These are phyloP conservation scores for Oryzaephilus surinamensis DNA, from an alignment of 1,140 invertebrate genomes.

Conservation along the genomic window DNA sequence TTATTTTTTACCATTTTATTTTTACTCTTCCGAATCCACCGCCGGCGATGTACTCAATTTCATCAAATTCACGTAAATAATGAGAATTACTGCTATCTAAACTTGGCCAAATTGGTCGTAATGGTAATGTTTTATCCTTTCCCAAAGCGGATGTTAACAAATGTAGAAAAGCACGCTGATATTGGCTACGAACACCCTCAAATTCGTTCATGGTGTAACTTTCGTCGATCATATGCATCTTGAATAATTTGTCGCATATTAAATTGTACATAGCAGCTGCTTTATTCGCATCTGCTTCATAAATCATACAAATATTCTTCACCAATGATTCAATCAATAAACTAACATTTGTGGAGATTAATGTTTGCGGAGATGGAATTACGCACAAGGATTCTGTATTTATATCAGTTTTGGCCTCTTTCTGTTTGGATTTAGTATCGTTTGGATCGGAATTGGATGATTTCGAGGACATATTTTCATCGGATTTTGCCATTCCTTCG, in stretches of 20 bases:
- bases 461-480: not conserved
- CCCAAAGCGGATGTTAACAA: slow-evolving; percentile 45
- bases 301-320: slow-evolving; percentile 47
- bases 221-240: slow-evolving; percentile 55
- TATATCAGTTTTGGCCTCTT: not conserved
- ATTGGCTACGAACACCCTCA: slow-evolving; percentile 51
- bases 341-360: slow-evolving; percentile 42
- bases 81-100: slow-evolving; percentile 41
- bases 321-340: slow-evolving; percentile 53
- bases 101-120: slow-evolving; percentile 39
- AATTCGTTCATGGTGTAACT: slow-evolving; percentile 55
- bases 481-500: not conserved
- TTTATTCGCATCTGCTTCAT: slow-evolving; percentile 45
- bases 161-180: slow-evolving; percentile 49
- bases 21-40: slow-evolving; percentile 71
- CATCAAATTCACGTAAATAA: slow-evolving; percentile 65
- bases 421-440: not conserved
- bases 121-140: slow-evolving; percentile 38
- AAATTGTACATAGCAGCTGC: slow-evolving; percentile 48
- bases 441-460: not conserved
- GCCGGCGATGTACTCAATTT: slow-evolving; percentile 56
- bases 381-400: too few species aligned
- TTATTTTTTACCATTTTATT: slow-evolving; percentile 35
- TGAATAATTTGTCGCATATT: slow-evolving; percentile 51
- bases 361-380: too few species aligned